These are phyloP conservation scores for Allophyes oxyacanthae DNA, from an alignment of 2,888 invertebrate species.

Conservation along the genomic window DNA sequence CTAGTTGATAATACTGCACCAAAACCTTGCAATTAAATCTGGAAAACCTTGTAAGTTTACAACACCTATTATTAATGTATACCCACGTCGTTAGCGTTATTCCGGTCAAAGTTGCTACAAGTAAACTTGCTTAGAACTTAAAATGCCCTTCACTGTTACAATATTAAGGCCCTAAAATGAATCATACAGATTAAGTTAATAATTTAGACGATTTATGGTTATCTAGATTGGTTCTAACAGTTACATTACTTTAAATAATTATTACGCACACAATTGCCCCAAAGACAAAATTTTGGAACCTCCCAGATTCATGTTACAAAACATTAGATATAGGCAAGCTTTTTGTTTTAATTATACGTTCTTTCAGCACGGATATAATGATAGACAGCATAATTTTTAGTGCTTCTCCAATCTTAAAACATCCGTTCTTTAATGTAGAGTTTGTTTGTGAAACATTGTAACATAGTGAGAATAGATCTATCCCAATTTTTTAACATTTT, in stretches of 20 bases:
- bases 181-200: constrained; percentile 4
- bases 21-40: constrained; percentile 46
- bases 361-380: neutral
- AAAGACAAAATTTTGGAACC: neutral
- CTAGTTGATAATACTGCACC: constrained; percentile 19
- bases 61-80: constrained; percentile 46
- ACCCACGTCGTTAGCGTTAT: constrained; percentile 42
- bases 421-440: no score
- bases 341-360: no score
- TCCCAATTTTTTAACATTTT: no score
- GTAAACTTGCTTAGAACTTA: constrained; percentile 44
- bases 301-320: no score
- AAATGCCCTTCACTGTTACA: constrained; percentile 48
- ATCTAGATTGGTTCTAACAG: constrained; percentile 1
- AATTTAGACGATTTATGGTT: constrained; percentile 1
- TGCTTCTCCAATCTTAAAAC: no score
- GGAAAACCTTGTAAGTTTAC: constrained; percentile 48
- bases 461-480: no score
- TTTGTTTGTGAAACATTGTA: no score
- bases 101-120: constrained; percentile 30
- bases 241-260: constrained; percentile 5
- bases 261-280: neutral
- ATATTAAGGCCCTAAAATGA: constrained; percentile 26
- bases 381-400: neutral
- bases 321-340: no score